Percentiles rank a stretch among this genome's conserved stretches.
Conservation (phyloP, 2,113 vertebrate species). For the Tiliqua scincoides region DNA sequence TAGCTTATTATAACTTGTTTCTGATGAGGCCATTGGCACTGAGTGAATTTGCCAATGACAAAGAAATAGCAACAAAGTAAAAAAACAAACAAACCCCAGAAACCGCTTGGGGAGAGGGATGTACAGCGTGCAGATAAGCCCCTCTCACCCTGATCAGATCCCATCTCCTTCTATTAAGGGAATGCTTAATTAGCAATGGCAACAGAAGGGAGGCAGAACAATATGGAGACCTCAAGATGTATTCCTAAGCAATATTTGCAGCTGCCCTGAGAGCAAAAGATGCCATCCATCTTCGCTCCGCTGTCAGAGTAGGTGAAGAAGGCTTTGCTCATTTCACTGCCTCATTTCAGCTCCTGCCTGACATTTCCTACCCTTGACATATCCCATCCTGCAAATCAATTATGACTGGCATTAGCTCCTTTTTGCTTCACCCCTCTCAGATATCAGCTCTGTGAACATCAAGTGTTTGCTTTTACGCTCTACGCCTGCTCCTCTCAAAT, state of each 20-base stretch:
- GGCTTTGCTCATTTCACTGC: background rate
- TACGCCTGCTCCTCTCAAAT: background rate
- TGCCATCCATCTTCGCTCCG: constrained; percentile 2
- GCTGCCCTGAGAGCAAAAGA: background rate
- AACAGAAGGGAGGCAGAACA: background rate
- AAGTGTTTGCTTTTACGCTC: background rate
- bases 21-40: too few relatives aligned
- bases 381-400: constrained; percentile 10
- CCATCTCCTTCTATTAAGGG: background rate
- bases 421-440: background rate
- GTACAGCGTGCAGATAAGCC: background rate
- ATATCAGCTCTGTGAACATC: accelerated
- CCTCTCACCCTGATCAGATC: background rate
- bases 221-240: background rate
- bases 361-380: constrained; percentile 33
- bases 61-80: background rate
- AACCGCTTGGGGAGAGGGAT: background rate
- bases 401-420: background rate
- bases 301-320: background rate
- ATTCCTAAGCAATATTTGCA: background rate
- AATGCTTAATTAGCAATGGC: constrained; percentile 18
- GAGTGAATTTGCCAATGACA: background rate
- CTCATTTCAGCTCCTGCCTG: background rate
- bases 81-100: background rate
- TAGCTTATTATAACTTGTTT: background rate